A percentile compares a stretch with the other conserved stretches of the same genome.
Evolutionary conservation across 2,797 vertebrate species (phyloP).

Genomic region (Hirundo rustica): DNA sequence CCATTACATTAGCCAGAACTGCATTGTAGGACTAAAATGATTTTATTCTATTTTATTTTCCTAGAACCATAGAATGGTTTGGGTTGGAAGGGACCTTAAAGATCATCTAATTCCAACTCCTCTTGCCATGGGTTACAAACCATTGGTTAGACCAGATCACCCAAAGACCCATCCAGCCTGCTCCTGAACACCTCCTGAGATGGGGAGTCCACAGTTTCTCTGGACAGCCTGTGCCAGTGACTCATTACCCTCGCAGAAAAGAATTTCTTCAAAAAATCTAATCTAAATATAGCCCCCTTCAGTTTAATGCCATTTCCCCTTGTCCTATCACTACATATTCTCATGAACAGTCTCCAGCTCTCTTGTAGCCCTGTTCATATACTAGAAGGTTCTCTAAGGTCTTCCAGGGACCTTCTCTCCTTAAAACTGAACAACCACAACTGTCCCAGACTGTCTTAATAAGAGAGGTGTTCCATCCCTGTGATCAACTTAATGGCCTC

Average conservation of each 20-base stretch:
- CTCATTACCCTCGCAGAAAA: neutral
- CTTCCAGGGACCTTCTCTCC: neutral
- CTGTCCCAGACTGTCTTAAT: neutral
- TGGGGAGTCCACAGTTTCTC: rapidly evolving
- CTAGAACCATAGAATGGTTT: neutral
- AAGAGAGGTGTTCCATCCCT: neutral
- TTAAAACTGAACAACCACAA: neutral
- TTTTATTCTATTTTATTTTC: neutral
- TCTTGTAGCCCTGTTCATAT: neutral
- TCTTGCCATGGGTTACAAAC: neutral
- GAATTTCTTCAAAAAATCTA: neutral
- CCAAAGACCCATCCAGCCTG: neutral
- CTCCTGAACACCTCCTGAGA: neutral
- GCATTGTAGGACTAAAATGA: neutral
- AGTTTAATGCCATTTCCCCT: neutral
- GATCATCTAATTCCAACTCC: neutral
- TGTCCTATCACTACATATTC: neutral
- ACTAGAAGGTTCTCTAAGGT: neutral
- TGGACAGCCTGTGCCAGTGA: too few relatives aligned
- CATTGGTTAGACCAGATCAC: too few relatives aligned
- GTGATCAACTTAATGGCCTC: neutral
- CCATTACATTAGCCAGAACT: neutral
- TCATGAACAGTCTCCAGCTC: neutral
- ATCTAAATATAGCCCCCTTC: neutral
- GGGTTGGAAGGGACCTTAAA: neutral